Evolutionary conservation across 2,888 invertebrate genomes (phyloP).

Genomic region (Drosophila meridionalis): DNA sequence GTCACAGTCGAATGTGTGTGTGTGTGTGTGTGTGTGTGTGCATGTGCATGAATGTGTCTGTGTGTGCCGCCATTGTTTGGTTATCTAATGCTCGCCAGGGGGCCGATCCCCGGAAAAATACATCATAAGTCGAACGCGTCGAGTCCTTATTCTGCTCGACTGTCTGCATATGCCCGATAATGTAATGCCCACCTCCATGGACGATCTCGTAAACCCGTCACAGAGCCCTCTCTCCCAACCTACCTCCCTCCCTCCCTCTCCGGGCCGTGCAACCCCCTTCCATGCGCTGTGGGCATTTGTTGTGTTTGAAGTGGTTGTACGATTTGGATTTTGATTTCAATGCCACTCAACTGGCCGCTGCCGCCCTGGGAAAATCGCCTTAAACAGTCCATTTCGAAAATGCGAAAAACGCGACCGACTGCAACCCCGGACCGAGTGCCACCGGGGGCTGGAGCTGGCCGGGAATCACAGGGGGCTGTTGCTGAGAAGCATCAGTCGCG

Average conservation of each 20-base stretch:
- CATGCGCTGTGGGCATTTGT: constrained; percentile 12
- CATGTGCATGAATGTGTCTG: constrained; percentile 10
- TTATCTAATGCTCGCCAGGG: constrained; percentile 68
- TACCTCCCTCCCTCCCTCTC: background rate
- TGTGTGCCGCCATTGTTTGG: constrained; percentile 64
- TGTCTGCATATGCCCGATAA: constrained; percentile 70
- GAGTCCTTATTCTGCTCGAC: constrained; percentile 30
- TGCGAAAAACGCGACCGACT: constrained; percentile 57
- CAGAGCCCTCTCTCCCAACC: background rate
- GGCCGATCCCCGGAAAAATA: constrained; percentile 47
- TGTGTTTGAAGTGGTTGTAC: constrained; percentile 75
- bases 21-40: constrained; percentile 28
- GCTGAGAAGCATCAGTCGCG: constrained; percentile 37
- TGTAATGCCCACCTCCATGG: constrained; percentile 39
- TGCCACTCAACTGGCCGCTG: constrained; percentile 75
- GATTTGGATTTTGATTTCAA: constrained; percentile 79
- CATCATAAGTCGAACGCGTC: constrained; percentile 66
- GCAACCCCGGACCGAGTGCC: constrained; percentile 50
- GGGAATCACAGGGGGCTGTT: constrained; percentile 30
- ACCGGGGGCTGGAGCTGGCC: background rate
- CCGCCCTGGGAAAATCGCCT: constrained; percentile 78
- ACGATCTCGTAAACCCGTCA: constrained; percentile 12
- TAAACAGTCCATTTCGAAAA: constrained; percentile 76
- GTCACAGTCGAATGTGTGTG: constrained; percentile 10
- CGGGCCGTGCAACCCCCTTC: background rate